Percentiles rank a stretch among this genome's conserved stretches.
Evolutionary conservation across 2,113 vertebrate genomes (phyloP).

Genomic region (Anguilla rostrata): DNA sequence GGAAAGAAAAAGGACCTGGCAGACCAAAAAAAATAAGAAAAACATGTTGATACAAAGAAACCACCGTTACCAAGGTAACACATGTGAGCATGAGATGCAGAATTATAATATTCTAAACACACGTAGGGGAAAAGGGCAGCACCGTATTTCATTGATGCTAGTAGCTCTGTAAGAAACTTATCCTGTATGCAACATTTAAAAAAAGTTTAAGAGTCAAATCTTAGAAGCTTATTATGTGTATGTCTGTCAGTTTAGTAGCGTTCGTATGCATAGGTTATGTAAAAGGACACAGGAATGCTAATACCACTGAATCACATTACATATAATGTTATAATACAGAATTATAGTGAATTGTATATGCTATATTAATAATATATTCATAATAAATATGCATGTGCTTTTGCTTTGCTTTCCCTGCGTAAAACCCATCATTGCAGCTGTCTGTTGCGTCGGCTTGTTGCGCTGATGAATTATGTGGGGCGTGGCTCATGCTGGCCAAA

Average conservation of each 20-base stretch:
- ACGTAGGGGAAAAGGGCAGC: neutral
- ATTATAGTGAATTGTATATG: neutral
- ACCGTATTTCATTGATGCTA: neutral
- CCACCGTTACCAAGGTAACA: slow-evolving; percentile 18
- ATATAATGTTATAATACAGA: neutral
- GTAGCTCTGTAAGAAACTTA: neutral
- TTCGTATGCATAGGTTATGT: neutral
- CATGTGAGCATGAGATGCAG: neutral
- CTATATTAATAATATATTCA: too few species aligned
- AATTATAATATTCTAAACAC: neutral
- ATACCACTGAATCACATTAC: neutral
- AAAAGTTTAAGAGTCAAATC: neutral
- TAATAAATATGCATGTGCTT: too few species aligned
- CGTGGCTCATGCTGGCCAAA: too few species aligned
- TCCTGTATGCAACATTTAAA: neutral
- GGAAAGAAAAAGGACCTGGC: neutral
- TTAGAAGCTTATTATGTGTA: neutral
- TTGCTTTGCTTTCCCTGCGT: neutral
- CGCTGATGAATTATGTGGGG: neutral
- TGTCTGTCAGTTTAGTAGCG: neutral
- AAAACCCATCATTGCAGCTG: neutral
- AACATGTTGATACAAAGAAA: neutral
- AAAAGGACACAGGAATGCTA: neutral
- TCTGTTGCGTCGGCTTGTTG: neutral
- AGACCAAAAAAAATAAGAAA: neutral